A percentile compares a stretch with the other conserved stretches of the same genome.
Conservation (phyloP, 2,888 invertebrate genomes). For the Tenthredo mesomela region DNA sequence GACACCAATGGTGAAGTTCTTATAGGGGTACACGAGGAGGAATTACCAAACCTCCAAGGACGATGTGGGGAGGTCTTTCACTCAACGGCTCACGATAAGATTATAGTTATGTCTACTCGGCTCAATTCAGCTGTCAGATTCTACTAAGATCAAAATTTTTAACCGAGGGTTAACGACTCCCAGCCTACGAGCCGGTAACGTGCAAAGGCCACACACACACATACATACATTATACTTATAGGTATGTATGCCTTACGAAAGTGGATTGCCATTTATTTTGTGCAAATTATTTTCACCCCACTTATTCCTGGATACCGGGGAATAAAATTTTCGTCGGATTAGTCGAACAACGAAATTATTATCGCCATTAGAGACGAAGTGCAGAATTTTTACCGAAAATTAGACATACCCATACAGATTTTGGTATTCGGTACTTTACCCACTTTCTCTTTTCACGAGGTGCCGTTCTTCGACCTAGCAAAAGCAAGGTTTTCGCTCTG, state of each 20-base stretch:
- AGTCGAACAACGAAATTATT: not conserved
- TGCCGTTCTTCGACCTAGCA: not conserved
- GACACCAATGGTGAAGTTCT: constrained; percentile 12
- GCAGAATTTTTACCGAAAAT: not conserved
- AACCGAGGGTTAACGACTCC: constrained; percentile 10
- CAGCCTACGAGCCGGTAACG: not conserved
- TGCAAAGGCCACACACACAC: not conserved
- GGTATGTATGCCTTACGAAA: not conserved
- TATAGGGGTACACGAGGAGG: not conserved
- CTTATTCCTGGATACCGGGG: not conserved
- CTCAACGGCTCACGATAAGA: constrained; percentile 50
- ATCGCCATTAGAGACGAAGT: not conserved
- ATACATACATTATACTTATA: not conserved
- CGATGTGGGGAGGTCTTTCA: constrained; percentile 23
- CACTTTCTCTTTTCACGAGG: not conserved
- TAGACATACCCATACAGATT: not conserved
- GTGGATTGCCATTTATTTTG: constrained; percentile 8
- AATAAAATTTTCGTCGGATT: not conserved
- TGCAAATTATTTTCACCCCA: not conserved
- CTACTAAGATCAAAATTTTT: constrained; percentile 34
- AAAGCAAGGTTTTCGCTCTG: not conserved
- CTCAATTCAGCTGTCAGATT: constrained; percentile 46
- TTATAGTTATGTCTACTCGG: constrained; percentile 42
- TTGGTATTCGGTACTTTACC: not conserved
- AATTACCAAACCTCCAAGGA: not conserved